These are phyloP conservation scores for Lepidurus couesii DNA, from an alignment of 1,140 invertebrate species.

Conservation along the genomic window DNA sequence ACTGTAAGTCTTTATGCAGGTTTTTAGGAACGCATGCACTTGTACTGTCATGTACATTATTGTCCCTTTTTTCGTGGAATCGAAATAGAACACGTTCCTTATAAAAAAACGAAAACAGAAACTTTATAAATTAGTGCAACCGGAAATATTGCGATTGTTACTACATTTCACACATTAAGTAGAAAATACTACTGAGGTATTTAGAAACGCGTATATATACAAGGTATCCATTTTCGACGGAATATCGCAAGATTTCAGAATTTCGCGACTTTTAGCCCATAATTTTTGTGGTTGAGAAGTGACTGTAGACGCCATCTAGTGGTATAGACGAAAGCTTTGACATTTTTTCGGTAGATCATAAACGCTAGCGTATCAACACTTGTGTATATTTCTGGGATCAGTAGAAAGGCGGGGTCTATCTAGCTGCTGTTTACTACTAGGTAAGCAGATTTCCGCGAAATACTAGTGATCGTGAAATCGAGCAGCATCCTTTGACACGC, in stretches of 20 bases:
- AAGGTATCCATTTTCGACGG: too few relatives aligned
- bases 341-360: background rate
- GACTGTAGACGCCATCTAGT: too few relatives aligned
- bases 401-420: background rate
- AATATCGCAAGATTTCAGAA: too few relatives aligned
- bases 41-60: constrained; percentile 15
- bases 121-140: too few relatives aligned
- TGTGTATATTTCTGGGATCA: background rate
- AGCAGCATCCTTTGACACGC: background rate
- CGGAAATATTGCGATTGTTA: too few relatives aligned
- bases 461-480: background rate
- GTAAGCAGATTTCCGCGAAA: background rate
- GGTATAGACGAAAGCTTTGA: too few relatives aligned
- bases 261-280: too few relatives aligned
- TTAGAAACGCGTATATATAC: too few relatives aligned
- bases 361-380: background rate
- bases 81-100: constrained; percentile 21
- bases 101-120: background rate
- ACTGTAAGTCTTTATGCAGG: constrained; percentile 22
- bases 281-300: too few relatives aligned
- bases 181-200: too few relatives aligned
- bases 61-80: constrained; percentile 19
- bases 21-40: constrained; percentile 19
- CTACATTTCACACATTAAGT: too few relatives aligned
- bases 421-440: background rate